Evolutionary conservation across 2,113 vertebrate species (phyloP).

Genomic region (Pogona vitticeps): DNA sequence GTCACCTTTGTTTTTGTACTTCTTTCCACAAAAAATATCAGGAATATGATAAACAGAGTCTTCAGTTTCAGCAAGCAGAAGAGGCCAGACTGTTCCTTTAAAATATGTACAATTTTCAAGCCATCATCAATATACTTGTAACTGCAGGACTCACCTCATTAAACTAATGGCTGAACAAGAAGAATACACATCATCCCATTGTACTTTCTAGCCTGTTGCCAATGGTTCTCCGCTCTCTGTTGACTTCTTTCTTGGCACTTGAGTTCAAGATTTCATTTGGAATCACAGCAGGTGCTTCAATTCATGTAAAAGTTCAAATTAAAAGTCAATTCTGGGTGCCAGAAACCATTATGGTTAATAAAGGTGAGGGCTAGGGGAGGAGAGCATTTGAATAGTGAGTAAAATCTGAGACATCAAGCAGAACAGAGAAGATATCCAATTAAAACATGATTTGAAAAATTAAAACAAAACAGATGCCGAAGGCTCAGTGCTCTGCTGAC

Average conservation of each 20-base stretch:
- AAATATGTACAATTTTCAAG: constrained; percentile 57
- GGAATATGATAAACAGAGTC: constrained; percentile 50
- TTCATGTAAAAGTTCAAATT: constrained; percentile 58
- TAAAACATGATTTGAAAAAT: constrained; percentile 34
- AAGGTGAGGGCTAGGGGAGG: constrained; percentile 16
- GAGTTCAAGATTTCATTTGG: constrained; percentile 68
- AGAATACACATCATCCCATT: constrained; percentile 66
- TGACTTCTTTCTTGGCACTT: constrained; percentile 53
- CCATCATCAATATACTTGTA: constrained; percentile 61
- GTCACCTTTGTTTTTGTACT: constrained; percentile 35
- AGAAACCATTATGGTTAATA: constrained; percentile 39
- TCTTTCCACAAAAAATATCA: constrained; percentile 61
- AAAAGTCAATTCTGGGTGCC: constrained; percentile 57
- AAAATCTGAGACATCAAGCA: constrained; percentile 22
- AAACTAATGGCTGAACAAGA: constrained; percentile 62
- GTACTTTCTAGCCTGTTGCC: constrained; percentile 54
- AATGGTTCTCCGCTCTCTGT: constrained; percentile 61
- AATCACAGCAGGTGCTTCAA: constrained; percentile 69
- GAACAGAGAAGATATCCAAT: constrained; percentile 25
- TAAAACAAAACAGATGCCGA: constrained; percentile 41
- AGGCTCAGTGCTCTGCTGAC: constrained; percentile 1
- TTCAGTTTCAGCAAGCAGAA: constrained; percentile 51
- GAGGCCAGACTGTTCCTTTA: constrained; percentile 50
- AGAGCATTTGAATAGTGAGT: constrained; percentile 44
- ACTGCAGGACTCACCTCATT: constrained; percentile 70